Percentiles rank a stretch among this genome's conserved stretches.
phyloP scores from a whole-genome alignment of 1,140 invertebrate genomes.

The Potamilus streckersoni region DNA sequence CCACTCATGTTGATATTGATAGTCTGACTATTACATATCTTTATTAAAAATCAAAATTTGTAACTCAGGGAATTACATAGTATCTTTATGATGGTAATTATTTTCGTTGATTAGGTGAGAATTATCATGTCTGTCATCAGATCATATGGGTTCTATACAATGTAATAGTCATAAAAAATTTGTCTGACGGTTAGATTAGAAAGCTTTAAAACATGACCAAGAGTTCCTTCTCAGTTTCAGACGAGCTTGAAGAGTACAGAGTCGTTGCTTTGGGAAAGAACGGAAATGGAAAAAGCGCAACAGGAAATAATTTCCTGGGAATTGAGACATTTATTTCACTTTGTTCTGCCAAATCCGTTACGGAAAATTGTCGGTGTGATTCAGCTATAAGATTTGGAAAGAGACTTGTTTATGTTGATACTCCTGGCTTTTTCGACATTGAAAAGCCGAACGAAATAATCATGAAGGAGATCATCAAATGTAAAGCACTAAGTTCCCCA shows the following conservation, averaged over 20 bases:
- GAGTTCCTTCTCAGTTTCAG: too few species aligned
- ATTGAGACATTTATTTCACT: conserved; percentile 8
- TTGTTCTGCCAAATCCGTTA: conserved; percentile 1
- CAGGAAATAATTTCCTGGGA: conserved; percentile 30
- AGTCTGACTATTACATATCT: too few species aligned
- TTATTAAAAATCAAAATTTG: too few species aligned
- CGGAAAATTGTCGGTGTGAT: conserved; percentile 7
- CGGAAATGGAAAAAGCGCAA: conserved; percentile 35
- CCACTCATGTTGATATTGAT: too few species aligned
- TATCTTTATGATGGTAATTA: too few species aligned
- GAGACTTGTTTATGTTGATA: conserved; percentile 29
- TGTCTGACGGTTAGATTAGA: too few species aligned
- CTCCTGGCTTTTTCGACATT: conserved; percentile 29
- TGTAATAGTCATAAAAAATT: too few species aligned
- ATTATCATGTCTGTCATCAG: too few species aligned
- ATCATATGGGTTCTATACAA: too few species aligned
- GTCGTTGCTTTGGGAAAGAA: conserved; percentile 31
- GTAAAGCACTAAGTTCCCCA: conserved; percentile 17
- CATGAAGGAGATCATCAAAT: conserved; percentile 11
- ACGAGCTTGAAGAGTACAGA: conserved; percentile 13
- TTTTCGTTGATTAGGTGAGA: too few species aligned
- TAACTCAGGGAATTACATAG: too few species aligned
- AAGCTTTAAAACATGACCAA: too few species aligned
- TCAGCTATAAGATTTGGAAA: conserved; percentile 17
- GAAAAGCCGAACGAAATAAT: conserved; percentile 6